Percentiles rank a stretch among this genome's conserved stretches.
These are phyloP conservation scores for Hemiprocne comata DNA, from an alignment of 2,113 vertebrate species.

Conservation along the genomic window DNA sequence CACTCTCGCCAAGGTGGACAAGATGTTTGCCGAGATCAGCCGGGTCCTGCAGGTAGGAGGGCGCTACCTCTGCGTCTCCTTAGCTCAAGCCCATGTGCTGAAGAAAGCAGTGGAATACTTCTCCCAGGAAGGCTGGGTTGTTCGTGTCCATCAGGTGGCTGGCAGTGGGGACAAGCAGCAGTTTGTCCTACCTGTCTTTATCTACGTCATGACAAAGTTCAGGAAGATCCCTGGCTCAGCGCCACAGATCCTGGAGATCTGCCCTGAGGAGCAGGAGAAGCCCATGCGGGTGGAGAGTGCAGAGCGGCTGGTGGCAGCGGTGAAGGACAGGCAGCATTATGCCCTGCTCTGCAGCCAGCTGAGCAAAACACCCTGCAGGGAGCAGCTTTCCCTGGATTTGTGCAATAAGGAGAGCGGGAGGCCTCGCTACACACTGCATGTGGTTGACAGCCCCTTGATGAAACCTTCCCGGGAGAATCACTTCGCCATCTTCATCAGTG, in stretches of 20 bases:
- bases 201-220: conserved; percentile 94
- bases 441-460: conserved; percentile 84
- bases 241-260: conserved; percentile 87
- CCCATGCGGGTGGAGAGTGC: conserved; percentile 77
- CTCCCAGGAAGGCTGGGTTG: conserved; percentile 86
- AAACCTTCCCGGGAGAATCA: conserved; percentile 84
- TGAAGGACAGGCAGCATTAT: conserved; percentile 90
- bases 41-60: conserved; percentile 89
- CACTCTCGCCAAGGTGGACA: conserved; percentile 78
- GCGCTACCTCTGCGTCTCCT: conserved; percentile 92
- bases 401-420: conserved; percentile 80
- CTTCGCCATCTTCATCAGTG: conserved; percentile 97
- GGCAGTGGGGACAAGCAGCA: conserved; percentile 57
- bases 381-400: conserved; percentile 84
- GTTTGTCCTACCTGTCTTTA: conserved; percentile 89
- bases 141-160: conserved; percentile 88
- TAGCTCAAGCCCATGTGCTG: conserved; percentile 91
- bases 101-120: conserved; percentile 88
- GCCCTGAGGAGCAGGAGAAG: conserved; percentile 84
- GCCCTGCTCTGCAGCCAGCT: conserved; percentile 87
- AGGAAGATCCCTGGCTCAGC: conserved; percentile 76
- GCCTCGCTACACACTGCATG: conserved; percentile 90
- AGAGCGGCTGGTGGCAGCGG: conserved; percentile 78
- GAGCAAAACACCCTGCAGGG: conserved; percentile 63
- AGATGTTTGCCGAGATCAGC: conserved; percentile 89